Evolutionary conservation across 1,140 invertebrate genomes (phyloP).

Genomic region (Drosophila sproati): DNA sequence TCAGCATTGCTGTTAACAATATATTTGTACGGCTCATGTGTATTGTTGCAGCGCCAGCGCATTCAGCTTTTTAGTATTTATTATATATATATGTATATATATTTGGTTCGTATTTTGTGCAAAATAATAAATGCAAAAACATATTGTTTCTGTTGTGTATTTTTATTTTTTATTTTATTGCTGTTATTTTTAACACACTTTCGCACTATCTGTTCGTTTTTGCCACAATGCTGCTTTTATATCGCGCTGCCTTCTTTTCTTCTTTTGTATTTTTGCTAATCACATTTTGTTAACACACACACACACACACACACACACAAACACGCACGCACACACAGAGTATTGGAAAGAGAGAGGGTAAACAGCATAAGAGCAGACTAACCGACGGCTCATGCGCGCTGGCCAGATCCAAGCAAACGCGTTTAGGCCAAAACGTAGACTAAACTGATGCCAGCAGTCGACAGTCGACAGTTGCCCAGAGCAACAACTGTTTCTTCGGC

Average conservation of each 20-base stretch:
- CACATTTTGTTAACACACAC: slow-evolving; percentile 81
- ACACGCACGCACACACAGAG: slow-evolving; percentile 39
- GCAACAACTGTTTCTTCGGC: slow-evolving; percentile 23
- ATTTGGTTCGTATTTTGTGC: neutral
- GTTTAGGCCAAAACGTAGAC: slow-evolving; percentile 78
- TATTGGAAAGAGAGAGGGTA: slow-evolving; percentile 22
- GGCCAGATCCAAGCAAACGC: slow-evolving; percentile 70
- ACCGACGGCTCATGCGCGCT: slow-evolving; percentile 67
- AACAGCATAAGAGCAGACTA: slow-evolving; percentile 36
- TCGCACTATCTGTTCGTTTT: slow-evolving; percentile 51
- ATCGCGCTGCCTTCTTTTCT: slow-evolving; percentile 68
- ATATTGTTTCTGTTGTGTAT: slow-evolving; percentile 25
- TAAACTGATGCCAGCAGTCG: slow-evolving; percentile 44
- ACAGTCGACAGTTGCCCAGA: slow-evolving; percentile 21
- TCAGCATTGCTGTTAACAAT: slow-evolving; percentile 63
- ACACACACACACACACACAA: slow-evolving; percentile 24
- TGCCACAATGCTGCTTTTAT: slow-evolving; percentile 46
- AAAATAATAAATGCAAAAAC: slow-evolving; percentile 9
- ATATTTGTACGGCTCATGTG: slow-evolving; percentile 45
- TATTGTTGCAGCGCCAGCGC: slow-evolving; percentile 63
- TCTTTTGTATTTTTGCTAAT: slow-evolving; percentile 81
- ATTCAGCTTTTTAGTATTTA: slow-evolving; percentile 50
- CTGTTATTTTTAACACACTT: slow-evolving; percentile 58
- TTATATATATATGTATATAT: slow-evolving; percentile 43
- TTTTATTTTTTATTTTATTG: slow-evolving; percentile 13